Evolutionary conservation across 2,888 invertebrate species (phyloP), one percentile per base, ranked within the genome.

Genomic region (Pycnomerus fuliginosus): DNA sequence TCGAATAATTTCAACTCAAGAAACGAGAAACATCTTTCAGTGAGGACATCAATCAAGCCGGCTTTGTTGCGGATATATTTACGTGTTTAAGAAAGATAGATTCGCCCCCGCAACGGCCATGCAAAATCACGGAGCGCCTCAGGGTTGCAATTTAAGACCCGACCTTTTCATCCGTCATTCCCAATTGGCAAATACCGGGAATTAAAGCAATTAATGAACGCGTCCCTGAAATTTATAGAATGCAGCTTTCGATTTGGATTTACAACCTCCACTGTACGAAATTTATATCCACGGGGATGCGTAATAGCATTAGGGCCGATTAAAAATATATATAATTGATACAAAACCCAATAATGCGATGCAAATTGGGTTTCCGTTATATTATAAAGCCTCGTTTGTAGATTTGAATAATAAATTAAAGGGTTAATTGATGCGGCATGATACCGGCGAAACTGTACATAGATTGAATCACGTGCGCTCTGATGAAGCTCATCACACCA

Each of bases 381-480:
- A 53, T 53, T 52, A 53, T 55, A 45, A 51, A 54, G 46, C 53
- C 46, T 36, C 47, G 50, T 51, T 52, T 53, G 50, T 49, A 50
- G 52, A 59, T 59, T 57, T 56, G 58, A 59, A 59, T 61, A 58
- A 54, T 58, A 56, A 59, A 58, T 59, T 58, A 57, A 54, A 60
- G 53, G 53, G 54, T 60, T 61, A 60, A 58, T 56, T 56, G 55
- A 53, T 42, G 44, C 52, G 48, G 45, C 49, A 50, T 55, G 53
- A 55, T 52, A 50, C 51, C 47, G 50, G 42, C 50, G 50, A 51
- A 52, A 50, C 52, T 46, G 50, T 49, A 48, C 53, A 53, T 54
- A 44, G 53, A 54, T 53, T 52, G 50, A 50, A 60, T 57, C 56
- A 55, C 49, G 34, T 23, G 24, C 33, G 36, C 42, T 24, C 31